A percentile compares a stretch with the other conserved stretches of the same genome.
phyloP scores from a whole-genome alignment of 2,797 vertebrate genomes.

The Tapirus indicus region DNA sequence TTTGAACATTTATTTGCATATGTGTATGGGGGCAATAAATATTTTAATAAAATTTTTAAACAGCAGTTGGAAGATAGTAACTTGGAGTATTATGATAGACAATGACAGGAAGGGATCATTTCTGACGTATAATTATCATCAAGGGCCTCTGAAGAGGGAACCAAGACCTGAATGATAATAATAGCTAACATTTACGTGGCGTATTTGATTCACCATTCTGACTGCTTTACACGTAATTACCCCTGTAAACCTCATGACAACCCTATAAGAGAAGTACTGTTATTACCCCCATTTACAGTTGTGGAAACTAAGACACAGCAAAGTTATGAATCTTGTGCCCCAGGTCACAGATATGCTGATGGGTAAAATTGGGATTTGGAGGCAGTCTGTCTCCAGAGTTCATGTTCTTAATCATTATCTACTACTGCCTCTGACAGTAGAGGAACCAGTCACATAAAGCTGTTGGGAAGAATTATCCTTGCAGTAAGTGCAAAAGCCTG shows the following conservation, averaged over 20 bases:
- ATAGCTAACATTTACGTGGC: background rate
- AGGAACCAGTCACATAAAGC: background rate
- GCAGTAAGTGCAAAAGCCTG: background rate
- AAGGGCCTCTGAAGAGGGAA: background rate
- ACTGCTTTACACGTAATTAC: background rate
- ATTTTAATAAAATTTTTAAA: background rate
- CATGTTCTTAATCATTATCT: background rate
- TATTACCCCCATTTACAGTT: background rate
- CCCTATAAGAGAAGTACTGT: background rate
- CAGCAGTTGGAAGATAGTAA: background rate
- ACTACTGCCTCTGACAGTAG: background rate
- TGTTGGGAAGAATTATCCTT: constrained; percentile 11
- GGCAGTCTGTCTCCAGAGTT: background rate
- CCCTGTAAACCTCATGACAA: background rate
- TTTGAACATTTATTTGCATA: background rate
- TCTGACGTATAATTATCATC: background rate
- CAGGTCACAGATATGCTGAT: background rate
- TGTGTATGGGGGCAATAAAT: background rate
- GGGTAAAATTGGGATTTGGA: background rate
- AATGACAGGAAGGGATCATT: background rate
- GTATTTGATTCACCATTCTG: background rate
- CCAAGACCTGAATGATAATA: background rate
- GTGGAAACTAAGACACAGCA: background rate
- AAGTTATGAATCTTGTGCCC: background rate
- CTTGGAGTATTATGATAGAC: background rate